Base-by-base conservation (phyloP, 2,888 invertebrate species). In the Philhelius pedissequus region DNA sequence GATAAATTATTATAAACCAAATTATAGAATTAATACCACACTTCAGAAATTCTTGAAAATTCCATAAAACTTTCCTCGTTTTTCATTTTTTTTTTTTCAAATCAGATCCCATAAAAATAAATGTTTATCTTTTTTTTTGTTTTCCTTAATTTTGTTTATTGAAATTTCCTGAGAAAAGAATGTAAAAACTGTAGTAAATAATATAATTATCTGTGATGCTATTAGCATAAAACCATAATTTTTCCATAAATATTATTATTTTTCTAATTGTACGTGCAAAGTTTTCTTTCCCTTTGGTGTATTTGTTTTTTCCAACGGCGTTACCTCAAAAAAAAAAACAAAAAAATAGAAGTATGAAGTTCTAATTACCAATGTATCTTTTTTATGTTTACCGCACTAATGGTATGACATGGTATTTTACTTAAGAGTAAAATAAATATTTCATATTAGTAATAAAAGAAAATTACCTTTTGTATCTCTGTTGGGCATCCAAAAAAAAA, bases 331-430 rank as follows among this genome's bases (percentile, higher is more conserved):
- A 13, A 27, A 27, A 9, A 18, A 9, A 22, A 20, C 5, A 27
- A 27, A 13, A 27, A 27, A 9, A 18, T 4, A 22, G 11, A 45
- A 11, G 45, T 45, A 45, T 11, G 20, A 45, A 45, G 13, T 20
- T 45, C 7, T 45, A 20, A 11, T 20, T 45, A 43, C 22, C 13
- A 20, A 30, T 54, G 4, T 20, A 13, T 62, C 43, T 32, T 52
- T 48, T 25, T 50, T 30, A 30, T 54, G 22, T 45, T 32, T 25
- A 43, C 68, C 40, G 25, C 45, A 70, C 60, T 77, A 68, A 71
- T 71, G 60, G 71, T 50, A 68, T 71, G 48, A 82, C 81, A 82
- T 71, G 81, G 48, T 77, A 76, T 82, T 71, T 76, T 68, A 82
- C 81, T 82, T 82, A 71, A 48, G 25, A 48, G 45, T 68, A 66